Conservation (phyloP, 1,140 invertebrate species). For the Bathynomus jamesi region DNA sequence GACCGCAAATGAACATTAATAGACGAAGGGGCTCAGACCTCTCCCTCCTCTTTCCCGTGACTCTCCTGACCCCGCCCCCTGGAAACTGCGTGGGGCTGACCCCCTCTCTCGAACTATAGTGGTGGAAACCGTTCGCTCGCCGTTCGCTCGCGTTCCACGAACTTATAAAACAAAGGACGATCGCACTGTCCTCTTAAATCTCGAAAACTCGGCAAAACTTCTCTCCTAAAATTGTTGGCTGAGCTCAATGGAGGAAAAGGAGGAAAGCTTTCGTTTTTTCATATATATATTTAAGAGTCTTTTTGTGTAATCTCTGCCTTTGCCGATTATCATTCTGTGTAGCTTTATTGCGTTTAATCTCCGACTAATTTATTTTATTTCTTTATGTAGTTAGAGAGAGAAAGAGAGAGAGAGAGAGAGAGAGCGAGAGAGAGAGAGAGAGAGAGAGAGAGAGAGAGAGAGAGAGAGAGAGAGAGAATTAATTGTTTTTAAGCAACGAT, state of each 20-base stretch:
- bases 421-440: too few relatives aligned
- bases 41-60: too few relatives aligned
- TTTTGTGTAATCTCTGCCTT: background rate
- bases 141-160: background rate
- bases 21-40: too few relatives aligned
- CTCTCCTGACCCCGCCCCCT: too few relatives aligned
- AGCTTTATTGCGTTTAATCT: background rate
- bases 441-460: too few relatives aligned
- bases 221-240: background rate
- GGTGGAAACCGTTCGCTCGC: background rate
- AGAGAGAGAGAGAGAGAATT: too few relatives aligned
- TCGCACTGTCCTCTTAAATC: background rate
- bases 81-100: too few relatives aligned
- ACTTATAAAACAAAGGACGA: background rate
- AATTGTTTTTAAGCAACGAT: too few relatives aligned
- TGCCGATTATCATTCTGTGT: background rate
- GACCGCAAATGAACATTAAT: too few relatives aligned
- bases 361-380: background rate
- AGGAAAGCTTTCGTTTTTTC: background rate
- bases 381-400: background rate
- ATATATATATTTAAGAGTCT: background rate
- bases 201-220: background rate
- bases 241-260: background rate
- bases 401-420: too few relatives aligned
- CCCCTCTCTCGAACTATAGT: background rate